Evolutionary conservation across 2,888 invertebrate species (phyloP).

Genomic region (Perdita meconis): DNA sequence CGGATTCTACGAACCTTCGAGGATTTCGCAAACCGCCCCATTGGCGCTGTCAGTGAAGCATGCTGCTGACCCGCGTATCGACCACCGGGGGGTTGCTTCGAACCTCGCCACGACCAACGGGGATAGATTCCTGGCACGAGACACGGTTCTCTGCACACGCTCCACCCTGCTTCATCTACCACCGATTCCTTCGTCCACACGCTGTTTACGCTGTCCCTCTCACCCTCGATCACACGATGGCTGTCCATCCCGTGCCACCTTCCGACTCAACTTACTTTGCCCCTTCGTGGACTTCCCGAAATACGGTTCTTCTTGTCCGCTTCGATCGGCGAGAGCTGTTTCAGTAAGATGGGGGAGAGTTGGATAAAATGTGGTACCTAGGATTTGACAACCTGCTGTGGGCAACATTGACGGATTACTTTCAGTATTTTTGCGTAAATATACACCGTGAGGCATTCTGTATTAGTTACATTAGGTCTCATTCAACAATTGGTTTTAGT

Average conservation of each 20-base stretch:
- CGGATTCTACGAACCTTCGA: constrained; percentile 68
- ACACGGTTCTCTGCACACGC: constrained; percentile 60
- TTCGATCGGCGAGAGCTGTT: too few relatives aligned
- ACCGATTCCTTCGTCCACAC: constrained; percentile 55
- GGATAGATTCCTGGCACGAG: constrained; percentile 56
- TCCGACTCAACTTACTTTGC: too few relatives aligned
- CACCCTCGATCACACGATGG: constrained; percentile 25
- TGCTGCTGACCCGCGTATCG: constrained; percentile 77
- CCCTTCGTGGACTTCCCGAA: too few relatives aligned
- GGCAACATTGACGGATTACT: too few relatives aligned
- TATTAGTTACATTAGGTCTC: too few relatives aligned
- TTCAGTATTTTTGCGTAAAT: too few relatives aligned
- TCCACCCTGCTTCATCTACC: constrained; percentile 56
- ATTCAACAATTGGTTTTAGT: too few relatives aligned
- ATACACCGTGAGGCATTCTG: too few relatives aligned
- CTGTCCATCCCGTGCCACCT: constrained; percentile 15
- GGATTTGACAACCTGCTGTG: too few relatives aligned
- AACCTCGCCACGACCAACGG: constrained; percentile 36
- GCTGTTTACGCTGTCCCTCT: constrained; percentile 65
- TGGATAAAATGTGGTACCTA: too few relatives aligned
- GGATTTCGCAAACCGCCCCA: constrained; percentile 77
- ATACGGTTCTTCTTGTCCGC: too few relatives aligned
- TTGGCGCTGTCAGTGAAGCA: constrained; percentile 77
- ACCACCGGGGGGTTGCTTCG: constrained; percentile 65
- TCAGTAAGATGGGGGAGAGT: too few relatives aligned